Evolutionary conservation across 2,888 invertebrate genomes (phyloP).

Genomic region (Gibbula magus): DNA sequence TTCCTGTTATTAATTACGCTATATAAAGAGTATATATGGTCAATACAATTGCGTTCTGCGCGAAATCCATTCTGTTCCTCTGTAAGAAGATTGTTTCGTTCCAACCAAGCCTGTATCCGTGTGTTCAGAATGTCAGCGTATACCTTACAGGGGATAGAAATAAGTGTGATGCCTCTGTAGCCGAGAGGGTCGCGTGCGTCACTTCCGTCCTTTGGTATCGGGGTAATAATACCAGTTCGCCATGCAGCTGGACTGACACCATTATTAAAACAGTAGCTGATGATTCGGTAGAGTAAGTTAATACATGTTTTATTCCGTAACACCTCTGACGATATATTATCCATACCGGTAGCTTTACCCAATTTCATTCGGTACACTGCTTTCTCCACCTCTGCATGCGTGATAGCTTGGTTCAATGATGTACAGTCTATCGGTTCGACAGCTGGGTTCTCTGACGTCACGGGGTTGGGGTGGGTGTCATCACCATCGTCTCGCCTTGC

Average conservation of each 20-base stretch:
- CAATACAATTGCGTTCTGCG: not conserved
- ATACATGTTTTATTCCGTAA: conserved; percentile 9
- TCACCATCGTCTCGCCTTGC: too few species aligned
- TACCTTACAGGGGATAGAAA: not conserved
- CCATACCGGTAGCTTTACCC: not conserved
- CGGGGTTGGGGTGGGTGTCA: too few species aligned
- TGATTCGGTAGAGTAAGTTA: not conserved
- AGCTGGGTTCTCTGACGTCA: too few species aligned
- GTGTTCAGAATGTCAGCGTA: not conserved
- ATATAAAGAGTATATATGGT: too few species aligned
- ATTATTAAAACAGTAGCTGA: conserved; percentile 10
- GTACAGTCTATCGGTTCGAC: too few species aligned
- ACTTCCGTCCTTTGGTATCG: conserved; percentile 5
- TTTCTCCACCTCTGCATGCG: not conserved
- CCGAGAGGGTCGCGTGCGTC: not conserved
- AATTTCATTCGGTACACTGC: conserved; percentile 1
- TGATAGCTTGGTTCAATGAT: too few species aligned
- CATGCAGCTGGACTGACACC: conserved; percentile 12
- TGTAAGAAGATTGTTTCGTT: not conserved
- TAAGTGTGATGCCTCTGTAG: not conserved
- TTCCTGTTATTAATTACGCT: too few species aligned
- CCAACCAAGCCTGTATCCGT: not conserved
- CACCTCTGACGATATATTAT: not conserved
- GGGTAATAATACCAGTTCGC: conserved; percentile 23
- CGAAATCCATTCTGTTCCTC: not conserved